Conservation (phyloP, 2,797 vertebrate species). For the Poecilia picta region DNA sequence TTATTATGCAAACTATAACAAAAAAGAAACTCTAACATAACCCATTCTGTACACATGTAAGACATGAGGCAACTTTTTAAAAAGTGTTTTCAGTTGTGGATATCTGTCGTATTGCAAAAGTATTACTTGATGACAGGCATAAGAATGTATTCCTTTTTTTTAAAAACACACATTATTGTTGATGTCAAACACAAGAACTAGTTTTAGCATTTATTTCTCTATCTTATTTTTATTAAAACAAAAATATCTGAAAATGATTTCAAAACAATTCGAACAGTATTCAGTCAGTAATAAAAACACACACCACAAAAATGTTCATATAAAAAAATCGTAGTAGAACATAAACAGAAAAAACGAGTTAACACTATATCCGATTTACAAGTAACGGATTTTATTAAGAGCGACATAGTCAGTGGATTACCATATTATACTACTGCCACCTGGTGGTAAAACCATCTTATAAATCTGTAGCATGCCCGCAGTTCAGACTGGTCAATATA, state of each 20-base stretch:
- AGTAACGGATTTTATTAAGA: background rate
- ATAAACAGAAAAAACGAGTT: background rate
- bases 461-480: slow-evolving; percentile 13
- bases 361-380: background rate
- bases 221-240: background rate
- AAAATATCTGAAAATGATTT: background rate
- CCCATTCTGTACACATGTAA: background rate
- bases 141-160: background rate
- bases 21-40: background rate
- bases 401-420: background rate
- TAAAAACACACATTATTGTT: background rate
- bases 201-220: background rate
- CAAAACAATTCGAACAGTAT: background rate
- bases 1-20: no score
- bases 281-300: background rate
- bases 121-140: background rate
- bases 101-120: background rate
- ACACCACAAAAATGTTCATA: background rate
- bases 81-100: background rate
- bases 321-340: background rate
- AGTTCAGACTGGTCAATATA: slow-evolving; percentile 28
- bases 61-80: background rate
- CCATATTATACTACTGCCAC: slow-evolving; percentile 45
- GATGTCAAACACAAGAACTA: background rate
- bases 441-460: slow-evolving; percentile 51